Evolutionary conservation across 2,797 vertebrate species (phyloP), one percentile per base, ranked within the genome.

Genomic region (Bradypodion pumilum): DNA sequence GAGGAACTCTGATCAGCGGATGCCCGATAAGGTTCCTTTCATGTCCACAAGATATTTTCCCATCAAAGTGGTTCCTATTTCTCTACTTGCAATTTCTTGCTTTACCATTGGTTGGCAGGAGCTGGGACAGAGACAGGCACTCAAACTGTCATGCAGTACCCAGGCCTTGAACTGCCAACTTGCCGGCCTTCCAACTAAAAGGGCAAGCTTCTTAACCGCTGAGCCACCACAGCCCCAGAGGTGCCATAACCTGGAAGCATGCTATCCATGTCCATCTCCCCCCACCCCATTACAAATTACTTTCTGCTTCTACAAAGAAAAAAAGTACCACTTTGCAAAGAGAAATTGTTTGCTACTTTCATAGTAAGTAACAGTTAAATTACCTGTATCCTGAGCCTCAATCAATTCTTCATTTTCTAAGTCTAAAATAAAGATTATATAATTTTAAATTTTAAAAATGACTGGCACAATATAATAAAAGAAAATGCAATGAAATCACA

Each of bases 401-500:
- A 84, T 32, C 44, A 72, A 81, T 9, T 83, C 74, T 85, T 88
- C 92, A n/a, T 87, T 49, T 52, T 87, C 49, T 32, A 59, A 40
- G 80, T 92, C 92, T 93, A 82, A 88, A 93, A 88, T 13, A 56
- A 78, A 29, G 72, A 89, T 19, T n/a, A 78, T 21, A 85, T 76
- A 81, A 88, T 13, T 7, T 74, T 72, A 52, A 2, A 37, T 80
- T 60, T 60, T 62, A 29, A 83, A 52, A 35, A 40, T 5, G 7
- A 79, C 9, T 68, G 35, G 13, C 29, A 85, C 19, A 66, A 2
- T 35, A 29, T 25, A 35, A 79, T 52, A 25, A 63, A 35, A 29
- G n/a, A 35, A 77, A 74, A 80, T 52, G n/a, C 13, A 81, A 37
- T 21, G 44, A 81, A 80, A 56, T 60, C n/a, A 65, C 25, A 49